Percentiles rank a stretch among this genome's conserved stretches.
phyloP scores from a whole-genome alignment of 2,888 invertebrate genomes.

The Esperia sulphurella region DNA sequence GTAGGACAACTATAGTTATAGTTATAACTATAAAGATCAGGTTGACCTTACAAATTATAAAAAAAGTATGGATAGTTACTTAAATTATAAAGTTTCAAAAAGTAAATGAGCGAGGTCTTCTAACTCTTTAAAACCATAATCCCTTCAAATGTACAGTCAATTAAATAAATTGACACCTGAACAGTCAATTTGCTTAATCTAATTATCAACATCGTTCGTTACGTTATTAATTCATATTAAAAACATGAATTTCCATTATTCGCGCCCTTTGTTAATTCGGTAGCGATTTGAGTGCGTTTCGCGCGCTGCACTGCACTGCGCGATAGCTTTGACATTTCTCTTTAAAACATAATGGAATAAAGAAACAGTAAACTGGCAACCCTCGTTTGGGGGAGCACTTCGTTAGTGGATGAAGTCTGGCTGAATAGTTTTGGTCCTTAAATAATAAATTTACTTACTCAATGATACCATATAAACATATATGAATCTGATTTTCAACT shows the following conservation, averaged over 20 bases:
- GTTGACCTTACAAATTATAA: no score
- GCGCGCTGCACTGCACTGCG: constrained; percentile 41
- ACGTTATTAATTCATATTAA: constrained; percentile 33
- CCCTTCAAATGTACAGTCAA: no score
- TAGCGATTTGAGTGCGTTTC: constrained; percentile 12
- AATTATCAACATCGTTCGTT: constrained; percentile 31
- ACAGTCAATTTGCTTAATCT: constrained; percentile 34
- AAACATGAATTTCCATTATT: constrained; percentile 35
- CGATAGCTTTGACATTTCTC: constrained; percentile 74
- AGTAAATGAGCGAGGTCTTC: no score
- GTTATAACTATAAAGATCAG: no score
- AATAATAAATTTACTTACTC: no score
- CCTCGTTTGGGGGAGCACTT: constrained; percentile 60
- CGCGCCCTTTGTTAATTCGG: constrained; percentile 34
- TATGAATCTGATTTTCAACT: no score
- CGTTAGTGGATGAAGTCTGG: constrained; percentile 44
- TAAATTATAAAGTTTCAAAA: no score
- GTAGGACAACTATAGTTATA: no score
- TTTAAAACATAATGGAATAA: constrained; percentile 77
- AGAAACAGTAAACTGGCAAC: constrained; percentile 74
- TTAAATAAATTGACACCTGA: constrained; percentile 19
- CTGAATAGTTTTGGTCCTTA: constrained; percentile 31
- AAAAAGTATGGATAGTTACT: no score
- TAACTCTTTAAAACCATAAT: no score
- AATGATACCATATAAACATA: no score